Evolutionary conservation across 2,113 vertebrate genomes (phyloP).

Genomic region (Zapornia atra): DNA sequence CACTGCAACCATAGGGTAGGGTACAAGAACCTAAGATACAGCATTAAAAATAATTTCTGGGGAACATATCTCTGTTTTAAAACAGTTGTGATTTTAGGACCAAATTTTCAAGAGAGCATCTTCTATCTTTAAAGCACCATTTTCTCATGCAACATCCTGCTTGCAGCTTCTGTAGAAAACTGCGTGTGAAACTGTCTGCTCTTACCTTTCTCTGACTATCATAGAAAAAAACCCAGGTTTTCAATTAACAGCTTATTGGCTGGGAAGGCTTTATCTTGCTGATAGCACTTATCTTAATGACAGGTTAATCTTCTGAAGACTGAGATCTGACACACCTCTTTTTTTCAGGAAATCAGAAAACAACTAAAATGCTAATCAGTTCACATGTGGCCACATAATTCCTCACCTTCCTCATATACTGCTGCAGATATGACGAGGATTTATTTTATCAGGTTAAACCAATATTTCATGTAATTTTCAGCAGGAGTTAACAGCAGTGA

Average conservation of each 20-base stretch:
- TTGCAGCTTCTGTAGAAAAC: not conserved
- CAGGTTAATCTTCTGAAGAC: not conserved
- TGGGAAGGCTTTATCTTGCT: not conserved
- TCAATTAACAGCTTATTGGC: not conserved
- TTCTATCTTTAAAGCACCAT: not conserved
- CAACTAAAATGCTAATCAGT: not conserved
- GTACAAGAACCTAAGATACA: not conserved
- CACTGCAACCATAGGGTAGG: not conserved
- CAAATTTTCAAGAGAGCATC: not conserved
- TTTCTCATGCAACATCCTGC: not conserved
- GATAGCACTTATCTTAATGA: not conserved
- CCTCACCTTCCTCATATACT: not conserved
- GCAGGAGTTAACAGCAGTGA: not conserved
- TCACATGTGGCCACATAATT: not conserved
- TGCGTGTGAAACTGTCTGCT: not conserved
- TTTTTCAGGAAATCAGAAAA: constrained; percentile 4
- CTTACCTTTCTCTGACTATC: not conserved
- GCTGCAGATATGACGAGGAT: not conserved
- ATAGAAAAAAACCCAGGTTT: not conserved
- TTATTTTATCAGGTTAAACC: not conserved
- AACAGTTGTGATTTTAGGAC: not conserved
- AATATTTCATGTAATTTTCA: not conserved
- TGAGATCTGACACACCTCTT: not conserved
- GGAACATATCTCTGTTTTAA: not conserved
- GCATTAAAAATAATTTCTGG: not conserved